Conservation (phyloP, 2,888 invertebrate genomes). For the Acrobasis consociella region DNA sequence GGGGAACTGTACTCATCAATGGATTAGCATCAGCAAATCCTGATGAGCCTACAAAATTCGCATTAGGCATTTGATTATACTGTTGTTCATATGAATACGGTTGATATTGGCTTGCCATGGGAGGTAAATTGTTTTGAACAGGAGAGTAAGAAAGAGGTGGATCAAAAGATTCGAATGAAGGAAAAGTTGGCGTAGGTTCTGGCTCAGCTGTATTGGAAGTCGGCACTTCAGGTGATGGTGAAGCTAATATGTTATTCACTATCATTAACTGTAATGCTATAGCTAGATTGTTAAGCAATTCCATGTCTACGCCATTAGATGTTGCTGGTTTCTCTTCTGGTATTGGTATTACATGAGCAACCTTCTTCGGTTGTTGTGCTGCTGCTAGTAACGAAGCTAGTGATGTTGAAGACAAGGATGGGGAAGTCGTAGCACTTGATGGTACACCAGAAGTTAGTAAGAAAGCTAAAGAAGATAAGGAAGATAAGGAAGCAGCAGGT, state of each 20-base stretch:
- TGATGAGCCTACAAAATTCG: slow-evolving; percentile 44
- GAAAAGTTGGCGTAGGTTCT: slow-evolving; percentile 20
- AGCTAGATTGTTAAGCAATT: slow-evolving; percentile 66
- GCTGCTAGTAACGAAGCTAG: background rate
- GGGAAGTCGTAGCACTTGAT: background rate
- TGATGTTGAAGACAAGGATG: background rate
- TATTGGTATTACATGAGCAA: background rate
- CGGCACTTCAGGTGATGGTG: slow-evolving; percentile 38
- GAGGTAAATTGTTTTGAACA: slow-evolving; percentile 11
- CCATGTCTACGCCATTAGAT: slow-evolving; percentile 45
- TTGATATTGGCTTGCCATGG: slow-evolving; percentile 19
- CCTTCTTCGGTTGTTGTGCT: background rate
- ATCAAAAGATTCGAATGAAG: slow-evolving; percentile 22
- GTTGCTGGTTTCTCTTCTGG: slow-evolving; percentile 13
- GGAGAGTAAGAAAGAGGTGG: slow-evolving; percentile 20
- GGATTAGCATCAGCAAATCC: slow-evolving; percentile 36
- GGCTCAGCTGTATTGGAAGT: slow-evolving; percentile 16
- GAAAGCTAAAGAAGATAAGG: background rate
- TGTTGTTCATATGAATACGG: slow-evolving; percentile 26
- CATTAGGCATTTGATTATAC: slow-evolving; percentile 33
- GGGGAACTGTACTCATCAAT: slow-evolving; percentile 31
- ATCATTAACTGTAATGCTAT: slow-evolving; percentile 66
- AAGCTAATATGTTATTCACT: slow-evolving; percentile 60
- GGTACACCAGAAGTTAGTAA: background rate
- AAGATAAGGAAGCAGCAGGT: background rate